phyloP scores from a whole-genome alignment of 2,113 vertebrate species.

The Corynorhinus townsendii region DNA sequence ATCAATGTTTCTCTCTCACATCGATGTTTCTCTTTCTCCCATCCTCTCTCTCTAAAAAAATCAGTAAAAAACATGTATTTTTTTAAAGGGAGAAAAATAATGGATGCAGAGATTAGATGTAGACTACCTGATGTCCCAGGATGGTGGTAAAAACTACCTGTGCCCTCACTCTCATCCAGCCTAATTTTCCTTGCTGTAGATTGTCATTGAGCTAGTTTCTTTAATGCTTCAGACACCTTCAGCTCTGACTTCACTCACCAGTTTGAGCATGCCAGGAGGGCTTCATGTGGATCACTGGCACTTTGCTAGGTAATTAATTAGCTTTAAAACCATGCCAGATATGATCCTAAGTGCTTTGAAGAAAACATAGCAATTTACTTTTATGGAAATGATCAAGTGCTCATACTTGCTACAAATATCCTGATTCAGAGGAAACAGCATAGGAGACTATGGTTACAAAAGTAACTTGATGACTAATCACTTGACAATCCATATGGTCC shows the following conservation, averaged over 20 bases:
- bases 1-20: too few species aligned
- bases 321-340: not conserved
- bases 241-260: not conserved
- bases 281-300: not conserved
- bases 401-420: slow-evolving; percentile 19
- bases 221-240: not conserved
- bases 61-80: too few species aligned
- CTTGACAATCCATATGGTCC: not conserved
- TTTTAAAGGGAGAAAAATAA: not conserved
- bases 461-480: slow-evolving; percentile 47
- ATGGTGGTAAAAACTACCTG: not conserved
- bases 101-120: not conserved
- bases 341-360: not conserved
- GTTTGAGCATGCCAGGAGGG: not conserved
- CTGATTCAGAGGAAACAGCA: slow-evolving; percentile 5
- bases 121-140: not conserved
- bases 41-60: too few species aligned
- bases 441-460: not conserved
- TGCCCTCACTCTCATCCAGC: not conserved
- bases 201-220: not conserved
- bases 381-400: slow-evolving; percentile 31
- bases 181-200: not conserved
- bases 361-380: slow-evolving; percentile 28
- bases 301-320: not conserved
- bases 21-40: too few species aligned